These are phyloP conservation scores for Pocota personata DNA, from an alignment of 2,888 invertebrate species.

Conservation along the genomic window DNA sequence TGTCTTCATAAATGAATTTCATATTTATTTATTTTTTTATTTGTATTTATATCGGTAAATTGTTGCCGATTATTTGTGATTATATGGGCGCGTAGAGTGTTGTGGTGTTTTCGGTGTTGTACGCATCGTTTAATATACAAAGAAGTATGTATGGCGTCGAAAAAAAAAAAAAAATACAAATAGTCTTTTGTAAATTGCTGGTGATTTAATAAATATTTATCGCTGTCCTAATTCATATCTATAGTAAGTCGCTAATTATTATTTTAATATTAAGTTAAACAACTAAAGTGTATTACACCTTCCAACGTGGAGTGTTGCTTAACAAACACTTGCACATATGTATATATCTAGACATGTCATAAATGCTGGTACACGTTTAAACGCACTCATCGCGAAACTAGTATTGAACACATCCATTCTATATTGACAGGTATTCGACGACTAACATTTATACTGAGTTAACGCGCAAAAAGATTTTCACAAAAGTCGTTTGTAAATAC, in stretches of 20 bases:
- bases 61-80: constrained; percentile 13
- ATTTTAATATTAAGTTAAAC: neutral
- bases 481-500: too few relatives aligned
- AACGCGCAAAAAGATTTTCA: too few relatives aligned
- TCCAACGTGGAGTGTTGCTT: neutral
- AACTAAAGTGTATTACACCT: neutral
- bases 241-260: neutral
- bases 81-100: neutral
- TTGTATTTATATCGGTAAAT: constrained; percentile 15
- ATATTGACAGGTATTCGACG: too few relatives aligned
- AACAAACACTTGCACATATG: too few relatives aligned
- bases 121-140: constrained; percentile 18
- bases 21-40: constrained; percentile 31
- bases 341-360: too few relatives aligned
- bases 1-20: constrained; percentile 42
- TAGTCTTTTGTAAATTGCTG: neutral
- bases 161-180: neutral
- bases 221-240: neutral
- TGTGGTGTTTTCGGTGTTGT: neutral
- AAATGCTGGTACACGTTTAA: too few relatives aligned
- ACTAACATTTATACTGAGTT: too few relatives aligned
- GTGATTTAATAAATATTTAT: neutral
- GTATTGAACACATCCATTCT: too few relatives aligned
- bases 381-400: too few relatives aligned
- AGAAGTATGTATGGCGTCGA: neutral